Conservation (phyloP, 2,797 vertebrate genomes). For the Gila robusta region DNA sequence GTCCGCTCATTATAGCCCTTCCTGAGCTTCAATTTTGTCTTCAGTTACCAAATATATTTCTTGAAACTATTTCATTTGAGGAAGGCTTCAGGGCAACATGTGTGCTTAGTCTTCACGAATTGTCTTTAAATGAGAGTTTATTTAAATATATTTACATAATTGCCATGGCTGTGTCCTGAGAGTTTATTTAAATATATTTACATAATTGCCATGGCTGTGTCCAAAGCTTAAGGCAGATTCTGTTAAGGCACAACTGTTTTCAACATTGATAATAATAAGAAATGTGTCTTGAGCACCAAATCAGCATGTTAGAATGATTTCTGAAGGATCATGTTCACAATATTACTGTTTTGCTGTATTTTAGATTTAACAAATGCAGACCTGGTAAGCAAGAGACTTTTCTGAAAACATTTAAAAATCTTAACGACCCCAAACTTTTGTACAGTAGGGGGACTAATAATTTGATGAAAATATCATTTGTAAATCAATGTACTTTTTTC, state of each 20-base stretch:
- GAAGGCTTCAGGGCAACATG: slow-evolving; percentile 12
- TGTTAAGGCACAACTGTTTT: neutral
- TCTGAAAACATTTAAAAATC: neutral
- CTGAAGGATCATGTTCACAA: neutral
- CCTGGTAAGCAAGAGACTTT: neutral
- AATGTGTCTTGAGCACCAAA: neutral
- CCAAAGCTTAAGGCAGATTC: neutral
- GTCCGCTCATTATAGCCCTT: slow-evolving; percentile 40
- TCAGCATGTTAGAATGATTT: neutral
- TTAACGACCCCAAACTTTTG: neutral
- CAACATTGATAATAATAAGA: neutral
- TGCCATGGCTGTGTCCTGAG: too few relatives aligned
- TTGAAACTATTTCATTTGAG: slow-evolving; percentile 21
- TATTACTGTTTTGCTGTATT: neutral
- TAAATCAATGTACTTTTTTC: neutral
- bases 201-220: neutral
- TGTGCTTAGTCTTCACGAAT: neutral
- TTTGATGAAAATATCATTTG: neutral
- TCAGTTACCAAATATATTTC: slow-evolving; percentile 18
- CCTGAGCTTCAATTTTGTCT: slow-evolving; percentile 13
- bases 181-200: slow-evolving; percentile 30
- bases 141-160: slow-evolving; percentile 21
- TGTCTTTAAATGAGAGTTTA: slow-evolving; percentile 5
- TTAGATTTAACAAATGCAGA: neutral
- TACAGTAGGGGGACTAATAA: neutral